These are phyloP conservation scores for Trachelipus rathkii DNA, from an alignment of 1,140 invertebrate species.

Conservation along the genomic window DNA sequence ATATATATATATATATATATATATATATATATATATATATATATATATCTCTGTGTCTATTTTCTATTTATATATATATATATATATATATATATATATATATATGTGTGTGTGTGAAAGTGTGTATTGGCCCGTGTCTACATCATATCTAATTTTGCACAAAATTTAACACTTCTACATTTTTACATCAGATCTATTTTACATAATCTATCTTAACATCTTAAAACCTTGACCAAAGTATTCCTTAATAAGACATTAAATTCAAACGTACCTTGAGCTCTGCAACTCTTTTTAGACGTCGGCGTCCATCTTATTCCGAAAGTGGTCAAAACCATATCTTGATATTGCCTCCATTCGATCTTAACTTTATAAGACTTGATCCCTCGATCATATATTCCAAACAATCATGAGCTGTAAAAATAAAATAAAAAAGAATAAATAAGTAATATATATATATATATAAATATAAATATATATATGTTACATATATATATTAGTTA, in stretches of 20 bases:
- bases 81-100: too few relatives aligned
- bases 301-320: slow-evolving; percentile 61
- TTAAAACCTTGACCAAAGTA: too few relatives aligned
- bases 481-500: slow-evolving; percentile 21
- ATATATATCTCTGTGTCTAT: slow-evolving; percentile 27
- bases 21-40: slow-evolving; percentile 19
- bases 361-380: slow-evolving; percentile 60
- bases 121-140: too few relatives aligned
- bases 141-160: too few relatives aligned
- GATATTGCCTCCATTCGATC: slow-evolving; percentile 62
- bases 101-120: too few relatives aligned
- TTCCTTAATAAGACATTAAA: too few relatives aligned
- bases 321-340: slow-evolving; percentile 59
- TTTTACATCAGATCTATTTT: too few relatives aligned
- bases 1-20: slow-evolving; percentile 24
- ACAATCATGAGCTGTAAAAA: slow-evolving; percentile 58
- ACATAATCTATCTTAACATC: too few relatives aligned
- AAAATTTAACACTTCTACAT: too few relatives aligned
- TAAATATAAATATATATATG: neutral
- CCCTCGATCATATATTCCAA: slow-evolving; percentile 61
- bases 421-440: slow-evolving; percentile 24
- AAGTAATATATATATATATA: neutral
- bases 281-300: slow-evolving; percentile 62
- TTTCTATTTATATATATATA: too few relatives aligned
- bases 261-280: slow-evolving; percentile 57